These are phyloP conservation scores for Meghimatium bilineatum DNA, from an alignment of 2,888 invertebrate species.

Conservation along the genomic window DNA sequence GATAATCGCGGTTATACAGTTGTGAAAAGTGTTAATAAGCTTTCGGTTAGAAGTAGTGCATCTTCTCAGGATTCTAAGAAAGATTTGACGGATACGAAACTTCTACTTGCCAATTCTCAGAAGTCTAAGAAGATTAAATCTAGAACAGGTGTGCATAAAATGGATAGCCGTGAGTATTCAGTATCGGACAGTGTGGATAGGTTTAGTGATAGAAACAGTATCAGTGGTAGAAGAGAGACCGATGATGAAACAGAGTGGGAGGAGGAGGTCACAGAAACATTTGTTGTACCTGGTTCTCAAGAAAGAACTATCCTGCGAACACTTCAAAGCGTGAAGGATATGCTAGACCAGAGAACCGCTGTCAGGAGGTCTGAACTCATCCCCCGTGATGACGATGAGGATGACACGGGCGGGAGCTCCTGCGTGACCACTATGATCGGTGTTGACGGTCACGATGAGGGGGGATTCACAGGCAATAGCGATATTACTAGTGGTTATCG, in stretches of 20 bases:
- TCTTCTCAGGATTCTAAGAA: neutral
- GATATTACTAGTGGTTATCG: conserved; percentile 30
- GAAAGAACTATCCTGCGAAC: neutral
- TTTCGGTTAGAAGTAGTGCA: neutral
- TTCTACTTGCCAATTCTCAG: neutral
- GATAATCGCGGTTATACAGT: neutral
- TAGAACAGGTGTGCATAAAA: neutral
- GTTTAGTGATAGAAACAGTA: neutral
- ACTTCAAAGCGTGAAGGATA: conserved; percentile 18
- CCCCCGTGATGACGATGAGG: neutral
- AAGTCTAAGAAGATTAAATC: neutral
- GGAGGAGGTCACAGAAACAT: conserved; percentile 24
- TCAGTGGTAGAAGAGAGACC: conserved; percentile 12
- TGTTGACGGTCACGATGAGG: conserved; percentile 1
- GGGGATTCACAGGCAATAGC: conserved; percentile 8
- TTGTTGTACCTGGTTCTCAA: conserved; percentile 16
- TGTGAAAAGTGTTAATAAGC: neutral
- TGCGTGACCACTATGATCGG: conserved; percentile 26
- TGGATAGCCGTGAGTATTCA: neutral
- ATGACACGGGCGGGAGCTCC: neutral
- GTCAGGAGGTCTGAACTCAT: neutral
- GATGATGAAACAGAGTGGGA: conserved; percentile 5
- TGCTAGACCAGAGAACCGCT: conserved; percentile 7
- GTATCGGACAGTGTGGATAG: neutral
- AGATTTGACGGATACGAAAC: neutral